These are phyloP conservation scores for Sinotaia quadrata DNA, from an alignment of 2,888 invertebrate species.

Conservation along the genomic window DNA sequence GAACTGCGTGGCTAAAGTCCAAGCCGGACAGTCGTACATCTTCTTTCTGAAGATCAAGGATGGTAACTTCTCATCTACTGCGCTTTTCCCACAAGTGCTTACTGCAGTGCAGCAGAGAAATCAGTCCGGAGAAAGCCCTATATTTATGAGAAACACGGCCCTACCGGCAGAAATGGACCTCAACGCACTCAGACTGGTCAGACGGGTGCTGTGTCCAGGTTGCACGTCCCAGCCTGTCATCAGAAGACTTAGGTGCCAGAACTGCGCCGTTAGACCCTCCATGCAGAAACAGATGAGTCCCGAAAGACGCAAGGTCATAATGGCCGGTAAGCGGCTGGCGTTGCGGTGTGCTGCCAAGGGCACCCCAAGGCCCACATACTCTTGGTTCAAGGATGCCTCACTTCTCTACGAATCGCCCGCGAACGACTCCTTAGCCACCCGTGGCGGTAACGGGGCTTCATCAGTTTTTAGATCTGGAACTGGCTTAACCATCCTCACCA, in stretches of 20 bases:
- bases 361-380: conserved; percentile 28
- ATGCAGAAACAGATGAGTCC: conserved; percentile 11
- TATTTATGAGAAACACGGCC: conserved; percentile 12
- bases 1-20: conserved; percentile 9
- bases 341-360: conserved; percentile 21
- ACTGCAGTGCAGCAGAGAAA: background rate
- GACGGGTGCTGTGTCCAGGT: conserved; percentile 18
- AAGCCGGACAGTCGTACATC: conserved; percentile 4
- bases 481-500: background rate
- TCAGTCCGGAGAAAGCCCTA: background rate
- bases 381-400: conserved; percentile 28
- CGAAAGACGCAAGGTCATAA: background rate
- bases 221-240: conserved; percentile 18
- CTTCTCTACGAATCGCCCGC: background rate
- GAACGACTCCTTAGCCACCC: background rate
- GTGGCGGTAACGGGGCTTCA: background rate
- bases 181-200: conserved; percentile 16
- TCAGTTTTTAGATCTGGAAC: conserved; percentile 1
- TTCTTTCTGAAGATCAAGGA: conserved; percentile 15
- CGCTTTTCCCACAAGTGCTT: background rate
- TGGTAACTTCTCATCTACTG: background rate
- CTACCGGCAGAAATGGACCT: conserved; percentile 14
- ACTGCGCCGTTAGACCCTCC: conserved; percentile 17
- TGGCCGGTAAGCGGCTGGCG: conserved; percentile 6
- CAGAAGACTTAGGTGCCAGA: conserved; percentile 16